Evolutionary conservation across 2,888 invertebrate species (phyloP), one percentile per base, ranked within the genome.

Genomic region (Lithophane ornitopus): DNA sequence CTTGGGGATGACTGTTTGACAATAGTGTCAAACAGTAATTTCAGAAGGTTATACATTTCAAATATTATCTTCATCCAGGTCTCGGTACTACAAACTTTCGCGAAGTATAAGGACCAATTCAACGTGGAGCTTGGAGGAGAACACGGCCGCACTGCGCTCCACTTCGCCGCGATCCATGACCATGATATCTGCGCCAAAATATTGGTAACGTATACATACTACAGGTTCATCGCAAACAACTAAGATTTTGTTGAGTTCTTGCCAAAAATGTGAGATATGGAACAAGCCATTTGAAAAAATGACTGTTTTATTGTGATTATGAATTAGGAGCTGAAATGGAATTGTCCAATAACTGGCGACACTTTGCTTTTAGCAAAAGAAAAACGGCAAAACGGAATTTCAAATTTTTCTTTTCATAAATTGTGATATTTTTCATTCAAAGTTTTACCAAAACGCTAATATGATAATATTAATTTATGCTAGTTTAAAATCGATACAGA

Each of bases 121-220:
- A 97, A 98, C 92, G 97, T 98, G 4, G 97, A 98, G 86, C 97
- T 98, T 85, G 98, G 98, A 0, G 98, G 98, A 0, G 98, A 98
- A 89, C 98, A 98, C 85, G 98, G 98, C 0, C 96, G 98, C 44
- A 98, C 98, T 0, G 98, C 98, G 0, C 96, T 99, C 0, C 99
- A 99, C 90, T 97, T 98, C 80, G 98, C 98, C 0, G 98, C 98
- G 12, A 98, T 98, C 74, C 98, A 98, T 88, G 98, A 99, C 92
- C 98, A 98, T 90, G 98, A 98, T 80, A 97, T 98, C 88, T 98
- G 98, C 92, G 98, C 98, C 22, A 97, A 97, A 90, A 97, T 98
- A 85, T 94, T 99, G 97, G 99, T 99, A 97, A 96, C 80, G 81
- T 74, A 54, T 58, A 28, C 9, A 65, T 56, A 44, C 19, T 39